A percentile compares a stretch with the other conserved stretches of the same genome.
phyloP scores from a whole-genome alignment of 2,797 vertebrate species.

The Sorex maritimensis region DNA sequence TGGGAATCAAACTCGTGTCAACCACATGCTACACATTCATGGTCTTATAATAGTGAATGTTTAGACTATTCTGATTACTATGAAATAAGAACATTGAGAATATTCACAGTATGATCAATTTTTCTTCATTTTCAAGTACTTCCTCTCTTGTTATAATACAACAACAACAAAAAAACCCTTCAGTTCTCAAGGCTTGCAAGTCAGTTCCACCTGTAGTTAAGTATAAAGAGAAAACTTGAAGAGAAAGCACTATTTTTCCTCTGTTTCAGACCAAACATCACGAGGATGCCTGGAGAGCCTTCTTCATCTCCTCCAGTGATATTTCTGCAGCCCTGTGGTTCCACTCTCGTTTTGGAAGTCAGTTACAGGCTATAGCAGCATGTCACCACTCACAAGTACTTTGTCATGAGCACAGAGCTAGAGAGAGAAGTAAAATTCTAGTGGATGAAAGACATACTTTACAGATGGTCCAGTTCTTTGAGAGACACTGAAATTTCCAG shows the following conservation, averaged over 20 bases:
- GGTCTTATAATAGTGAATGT: too few relatives aligned
- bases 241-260: background rate
- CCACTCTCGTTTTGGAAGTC: background rate
- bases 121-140: background rate
- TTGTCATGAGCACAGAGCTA: background rate
- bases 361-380: background rate
- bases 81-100: too few relatives aligned
- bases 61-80: too few relatives aligned
- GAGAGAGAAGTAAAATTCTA: constrained; percentile 13
- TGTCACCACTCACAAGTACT: background rate
- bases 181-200: background rate
- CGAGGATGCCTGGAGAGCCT: background rate
- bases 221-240: background rate
- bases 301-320: background rate
- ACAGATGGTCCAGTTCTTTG: background rate
- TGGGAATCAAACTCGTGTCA: too few relatives aligned
- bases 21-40: too few relatives aligned
- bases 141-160: background rate
- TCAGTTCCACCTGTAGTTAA: background rate
- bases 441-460: background rate
- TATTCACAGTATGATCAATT: background rate
- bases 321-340: background rate
- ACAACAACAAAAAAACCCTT: background rate
- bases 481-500: background rate
- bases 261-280: background rate